Percentiles rank a stretch among this genome's conserved stretches.
Conservation (phyloP, 1,140 invertebrate species). For the Pachypeltis micranthus region DNA sequence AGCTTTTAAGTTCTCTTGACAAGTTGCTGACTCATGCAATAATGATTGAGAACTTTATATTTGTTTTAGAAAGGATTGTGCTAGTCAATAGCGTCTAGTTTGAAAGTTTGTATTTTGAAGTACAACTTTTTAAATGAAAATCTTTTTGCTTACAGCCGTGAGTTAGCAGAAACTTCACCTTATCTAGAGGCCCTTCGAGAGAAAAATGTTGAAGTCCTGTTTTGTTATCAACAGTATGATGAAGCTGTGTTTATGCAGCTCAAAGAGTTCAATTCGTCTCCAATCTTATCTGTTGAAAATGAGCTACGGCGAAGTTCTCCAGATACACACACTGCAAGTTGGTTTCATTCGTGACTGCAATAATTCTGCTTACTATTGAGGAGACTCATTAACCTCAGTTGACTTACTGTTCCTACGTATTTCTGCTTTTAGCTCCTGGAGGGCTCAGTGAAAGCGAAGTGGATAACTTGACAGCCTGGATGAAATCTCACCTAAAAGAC, state of each 20-base stretch:
- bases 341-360: too few relatives aligned
- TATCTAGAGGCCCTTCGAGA: conserved; percentile 87
- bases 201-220: conserved; percentile 80
- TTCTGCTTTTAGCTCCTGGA: neutral
- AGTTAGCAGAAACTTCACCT: conserved; percentile 81
- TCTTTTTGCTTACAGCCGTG: conserved; percentile 53
- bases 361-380: too few relatives aligned
- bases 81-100: too few relatives aligned
- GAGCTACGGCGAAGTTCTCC: conserved; percentile 69
- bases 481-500: neutral
- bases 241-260: conserved; percentile 88
- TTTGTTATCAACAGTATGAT: conserved; percentile 92
- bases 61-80: too few relatives aligned
- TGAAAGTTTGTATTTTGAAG: too few relatives aligned
- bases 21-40: too few relatives aligned
- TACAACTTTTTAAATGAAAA: conserved; percentile 5
- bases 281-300: conserved; percentile 83
- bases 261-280: conserved; percentile 64
- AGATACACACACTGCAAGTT: conserved; percentile 42
- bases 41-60: too few relatives aligned
- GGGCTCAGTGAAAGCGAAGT: neutral
- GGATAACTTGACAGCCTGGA: neutral
- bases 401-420: conserved; percentile 15
- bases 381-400: too few relatives aligned
- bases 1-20: too few relatives aligned